These are phyloP conservation scores for Standfussiana lucernea DNA, from an alignment of 2,888 invertebrate genomes.

Conservation along the genomic window DNA sequence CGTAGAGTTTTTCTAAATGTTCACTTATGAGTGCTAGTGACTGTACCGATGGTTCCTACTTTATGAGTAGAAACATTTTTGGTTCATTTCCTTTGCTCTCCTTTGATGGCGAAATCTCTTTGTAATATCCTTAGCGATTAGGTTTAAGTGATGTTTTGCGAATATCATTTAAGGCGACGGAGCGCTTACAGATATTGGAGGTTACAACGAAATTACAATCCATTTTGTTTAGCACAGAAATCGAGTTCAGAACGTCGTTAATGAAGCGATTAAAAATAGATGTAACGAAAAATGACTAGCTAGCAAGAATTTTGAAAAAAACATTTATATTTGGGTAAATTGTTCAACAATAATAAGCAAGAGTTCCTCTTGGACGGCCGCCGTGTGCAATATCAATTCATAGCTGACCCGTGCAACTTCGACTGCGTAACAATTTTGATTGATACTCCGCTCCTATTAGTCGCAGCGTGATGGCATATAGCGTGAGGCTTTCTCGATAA, in stretches of 20 bases:
- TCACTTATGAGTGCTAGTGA: background rate
- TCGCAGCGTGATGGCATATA: too few species aligned
- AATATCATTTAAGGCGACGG: too few species aligned
- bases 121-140: constrained; percentile 30
- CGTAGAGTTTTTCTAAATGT: background rate
- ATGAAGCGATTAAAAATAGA: background rate
- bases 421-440: too few species aligned
- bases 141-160: background rate
- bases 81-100: constrained; percentile 24
- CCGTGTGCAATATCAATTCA: background rate
- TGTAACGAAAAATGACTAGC: background rate
- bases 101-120: constrained; percentile 44
- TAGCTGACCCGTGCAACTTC: too few species aligned
- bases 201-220: background rate
- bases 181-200: background rate
- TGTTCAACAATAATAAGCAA: too few species aligned
- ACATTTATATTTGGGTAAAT: rapidly evolving
- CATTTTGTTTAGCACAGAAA: background rate
- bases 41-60: constrained; percentile 7
- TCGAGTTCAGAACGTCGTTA: background rate
- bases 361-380: background rate
- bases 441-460: too few species aligned
- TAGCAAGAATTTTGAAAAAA: background rate
- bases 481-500: too few species aligned
- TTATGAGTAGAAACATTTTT: constrained; percentile 30